phyloP scores from a whole-genome alignment of 2,888 invertebrate species.

The Dynastes maya region DNA sequence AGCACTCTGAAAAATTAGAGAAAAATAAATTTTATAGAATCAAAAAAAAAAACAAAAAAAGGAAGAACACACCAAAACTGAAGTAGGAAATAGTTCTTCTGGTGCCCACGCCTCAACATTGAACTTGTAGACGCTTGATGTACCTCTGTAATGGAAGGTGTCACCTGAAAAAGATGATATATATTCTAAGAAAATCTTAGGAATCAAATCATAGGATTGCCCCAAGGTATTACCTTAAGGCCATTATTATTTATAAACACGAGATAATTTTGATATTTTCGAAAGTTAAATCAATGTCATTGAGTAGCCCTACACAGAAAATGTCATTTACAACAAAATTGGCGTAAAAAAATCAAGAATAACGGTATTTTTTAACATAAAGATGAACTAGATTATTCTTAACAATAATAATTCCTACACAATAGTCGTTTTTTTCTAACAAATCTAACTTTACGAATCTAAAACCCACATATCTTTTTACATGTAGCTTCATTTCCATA shows the following conservation, averaged over 20 bases:
- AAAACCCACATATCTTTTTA: background rate
- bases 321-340: background rate
- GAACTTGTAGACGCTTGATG: conserved; percentile 68
- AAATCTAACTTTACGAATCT: background rate
- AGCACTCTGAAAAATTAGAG: conserved; percentile 63
- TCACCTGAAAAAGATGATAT: conserved; percentile 68
- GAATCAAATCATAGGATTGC: no score
- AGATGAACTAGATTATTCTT: no score
- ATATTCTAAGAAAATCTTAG: background rate
- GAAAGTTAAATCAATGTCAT: no score
- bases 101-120: conserved; percentile 69
- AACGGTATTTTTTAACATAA: no score
- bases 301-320: no score
- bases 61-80: conserved; percentile 69
- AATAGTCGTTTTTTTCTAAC: no score
- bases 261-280: no score
- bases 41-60: background rate
- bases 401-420: no score
- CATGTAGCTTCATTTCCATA: background rate
- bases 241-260: no score
- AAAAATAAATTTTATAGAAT: background rate
- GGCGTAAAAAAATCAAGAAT: background rate
- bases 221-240: no score
- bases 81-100: conserved; percentile 69
- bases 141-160: conserved; percentile 72